Base-by-base conservation (phyloP, 2,888 invertebrate genomes). In the Chelonus formosanus region DNA sequence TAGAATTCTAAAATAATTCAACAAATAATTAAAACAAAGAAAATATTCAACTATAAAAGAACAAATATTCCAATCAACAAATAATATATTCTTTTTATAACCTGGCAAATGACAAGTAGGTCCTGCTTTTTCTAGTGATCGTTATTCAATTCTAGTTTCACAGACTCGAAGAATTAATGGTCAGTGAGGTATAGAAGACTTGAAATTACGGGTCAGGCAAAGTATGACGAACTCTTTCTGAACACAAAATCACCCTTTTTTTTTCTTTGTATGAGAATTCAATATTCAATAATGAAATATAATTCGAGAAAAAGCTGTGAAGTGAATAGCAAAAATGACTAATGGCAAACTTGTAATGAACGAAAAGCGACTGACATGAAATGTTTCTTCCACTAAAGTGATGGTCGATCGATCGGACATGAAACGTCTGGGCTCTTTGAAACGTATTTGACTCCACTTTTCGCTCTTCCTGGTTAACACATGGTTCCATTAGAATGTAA, bases 141-240 rank as follows among this genome's bases (percentile, higher is more conserved):
- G 56, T 62, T 62, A 62, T 66, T 66, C 66, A 66, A 61, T 36
- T 57, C 36, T 35, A 31, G 43, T 53, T 36, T 35, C 31, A 32
- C 34, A 40, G 44, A 62, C 34, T 35, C 32, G 35, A 61, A 66
- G 56, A 56, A 66, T 66, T 66, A 66, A 66, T 66, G 66, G 66
- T 60, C 60, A 43, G 47, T 40, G 40, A 47, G n/a, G 32, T 32
- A 35, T 60, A 31, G 20, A 44, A 32, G 6, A 20, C 8, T 7
- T 5, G 45, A 7, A 35, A 31, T 48, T 31, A 20, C 31, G 48
- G 31, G 48, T 20, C 10, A 10, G 6, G 48, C 48, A 48, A 48
- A 48, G 31, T 48, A 48, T 48, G 48, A 48, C 48, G 48, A 48
- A 20, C 48, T 20, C 48, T 48, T 48, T 48, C 48, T 48, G 20